Conservation (phyloP, 2,797 vertebrate species). For the Typhlichthys eigenmanni region DNA sequence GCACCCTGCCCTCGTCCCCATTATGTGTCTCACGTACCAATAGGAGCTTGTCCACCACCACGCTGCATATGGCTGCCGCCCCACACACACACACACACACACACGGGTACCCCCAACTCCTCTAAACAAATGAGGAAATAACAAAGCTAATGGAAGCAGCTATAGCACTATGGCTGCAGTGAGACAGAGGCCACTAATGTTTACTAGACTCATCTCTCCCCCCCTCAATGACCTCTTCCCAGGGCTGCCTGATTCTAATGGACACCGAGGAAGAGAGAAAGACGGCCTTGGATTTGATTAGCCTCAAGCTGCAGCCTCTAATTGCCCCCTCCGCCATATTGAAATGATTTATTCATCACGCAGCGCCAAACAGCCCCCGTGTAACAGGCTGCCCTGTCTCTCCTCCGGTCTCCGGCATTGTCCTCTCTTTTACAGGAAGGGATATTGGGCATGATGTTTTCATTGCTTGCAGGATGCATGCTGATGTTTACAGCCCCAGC, state of each 20-base stretch:
- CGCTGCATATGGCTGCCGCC: not conserved
- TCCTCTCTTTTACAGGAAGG: conserved; percentile 59
- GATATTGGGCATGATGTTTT: conserved; percentile 61
- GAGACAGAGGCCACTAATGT: conserved; percentile 60
- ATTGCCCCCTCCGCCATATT: conserved; percentile 73
- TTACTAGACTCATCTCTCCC: conserved; percentile 50
- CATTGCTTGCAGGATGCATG: conserved; percentile 50
- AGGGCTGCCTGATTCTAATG: conserved; percentile 48
- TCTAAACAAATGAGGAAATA: conserved; percentile 45
- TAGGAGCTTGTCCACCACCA: conserved; percentile 18
- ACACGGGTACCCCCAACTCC: conserved; percentile 7
- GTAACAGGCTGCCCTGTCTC: conserved; percentile 56
- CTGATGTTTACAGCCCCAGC: conserved; percentile 58
- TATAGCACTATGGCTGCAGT: conserved; percentile 31
- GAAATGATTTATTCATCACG: conserved; percentile 78
- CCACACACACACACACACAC: not conserved
- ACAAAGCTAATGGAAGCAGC: conserved; percentile 17
- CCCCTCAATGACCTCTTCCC: conserved; percentile 6
- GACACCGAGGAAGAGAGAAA: conserved; percentile 52
- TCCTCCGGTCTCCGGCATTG: conserved; percentile 44
- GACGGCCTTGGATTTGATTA: conserved; percentile 71
- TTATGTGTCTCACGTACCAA: conserved; percentile 30
- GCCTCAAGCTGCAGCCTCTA: conserved; percentile 71
- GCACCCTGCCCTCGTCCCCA: too few relatives aligned
- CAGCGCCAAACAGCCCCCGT: conserved; percentile 59